A percentile compares a stretch with the other conserved stretches of the same genome.
phyloP scores from a whole-genome alignment of 2,888 invertebrate species.

The Eristalis pertinax region DNA sequence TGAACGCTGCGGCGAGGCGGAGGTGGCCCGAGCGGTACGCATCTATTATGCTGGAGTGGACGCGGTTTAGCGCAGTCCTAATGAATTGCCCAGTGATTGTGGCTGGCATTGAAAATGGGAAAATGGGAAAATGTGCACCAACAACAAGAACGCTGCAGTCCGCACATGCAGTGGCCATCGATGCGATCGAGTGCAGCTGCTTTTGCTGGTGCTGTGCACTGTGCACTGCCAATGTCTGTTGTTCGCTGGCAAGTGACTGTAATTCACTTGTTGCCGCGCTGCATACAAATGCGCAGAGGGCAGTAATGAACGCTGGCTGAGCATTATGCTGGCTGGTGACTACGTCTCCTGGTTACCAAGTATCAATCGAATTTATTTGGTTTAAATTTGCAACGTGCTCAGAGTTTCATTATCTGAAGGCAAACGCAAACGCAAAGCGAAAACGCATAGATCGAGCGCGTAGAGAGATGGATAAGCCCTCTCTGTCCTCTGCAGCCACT shows the following conservation, averaged over 20 bases:
- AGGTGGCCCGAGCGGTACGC: constrained; percentile 32
- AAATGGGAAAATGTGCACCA: constrained; percentile 43
- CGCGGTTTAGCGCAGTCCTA: constrained; percentile 68
- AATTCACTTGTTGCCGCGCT: constrained; percentile 69
- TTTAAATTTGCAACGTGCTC: constrained; percentile 70
- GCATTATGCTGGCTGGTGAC: constrained; percentile 40
- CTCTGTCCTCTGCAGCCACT: background rate
- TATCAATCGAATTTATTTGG: constrained; percentile 72
- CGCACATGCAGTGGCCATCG: constrained; percentile 1
- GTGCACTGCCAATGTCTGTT: constrained; percentile 44
- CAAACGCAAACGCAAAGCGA: constrained; percentile 8
- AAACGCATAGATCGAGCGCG: constrained; percentile 38
- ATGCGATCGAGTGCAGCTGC: constrained; percentile 53
- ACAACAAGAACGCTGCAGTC: too few relatives aligned
- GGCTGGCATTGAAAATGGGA: constrained; percentile 70
- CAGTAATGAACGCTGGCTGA: constrained; percentile 19
- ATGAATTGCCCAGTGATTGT: constrained; percentile 70
- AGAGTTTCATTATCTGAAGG: constrained; percentile 53
- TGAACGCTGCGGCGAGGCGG: constrained; percentile 25
- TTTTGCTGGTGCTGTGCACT: constrained; percentile 72
- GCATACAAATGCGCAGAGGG: constrained; percentile 62
- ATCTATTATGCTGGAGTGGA: constrained; percentile 68
- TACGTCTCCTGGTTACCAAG: constrained; percentile 69
- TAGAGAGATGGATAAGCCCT: constrained; percentile 29
- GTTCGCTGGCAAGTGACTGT: constrained; percentile 67